Percentiles rank a stretch among this genome's conserved stretches.
phyloP scores from a whole-genome alignment of 2,888 invertebrate species.

The Strigamia crassipes region DNA sequence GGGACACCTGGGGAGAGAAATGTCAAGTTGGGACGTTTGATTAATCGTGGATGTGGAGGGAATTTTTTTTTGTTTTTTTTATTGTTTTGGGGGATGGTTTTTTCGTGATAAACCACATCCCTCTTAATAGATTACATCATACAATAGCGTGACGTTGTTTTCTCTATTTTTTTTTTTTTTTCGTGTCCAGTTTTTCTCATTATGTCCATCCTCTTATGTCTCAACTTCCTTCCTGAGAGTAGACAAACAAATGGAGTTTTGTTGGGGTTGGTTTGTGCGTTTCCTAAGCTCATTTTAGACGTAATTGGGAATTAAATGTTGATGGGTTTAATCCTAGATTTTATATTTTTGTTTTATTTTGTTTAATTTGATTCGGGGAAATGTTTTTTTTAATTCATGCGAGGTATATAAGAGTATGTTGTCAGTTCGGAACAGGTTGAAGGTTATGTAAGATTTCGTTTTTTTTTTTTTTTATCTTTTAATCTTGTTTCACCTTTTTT shows the following conservation, averaged over 20 bases:
- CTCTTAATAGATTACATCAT: slow-evolving; percentile 3
- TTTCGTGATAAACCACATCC: not conserved
- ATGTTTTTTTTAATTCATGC: no score
- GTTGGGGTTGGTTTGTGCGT: not conserved
- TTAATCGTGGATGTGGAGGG: not conserved
- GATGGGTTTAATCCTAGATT: not conserved
- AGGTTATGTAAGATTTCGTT: no score
- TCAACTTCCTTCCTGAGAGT: not conserved
- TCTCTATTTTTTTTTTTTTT: not conserved
- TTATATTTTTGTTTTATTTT: no score
- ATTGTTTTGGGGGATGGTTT: no score
- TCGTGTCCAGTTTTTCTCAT: not conserved
- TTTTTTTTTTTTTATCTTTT: no score
- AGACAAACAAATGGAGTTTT: not conserved
- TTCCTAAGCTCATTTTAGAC: not conserved
- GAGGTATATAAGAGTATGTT: no score
- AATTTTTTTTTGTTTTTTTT: no score
- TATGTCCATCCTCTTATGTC: slow-evolving; percentile 10
- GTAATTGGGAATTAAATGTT: not conserved
- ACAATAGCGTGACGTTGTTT: slow-evolving; percentile 4
- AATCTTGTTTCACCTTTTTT: no score
- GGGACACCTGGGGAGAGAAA: not conserved
- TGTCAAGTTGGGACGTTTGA: not conserved
- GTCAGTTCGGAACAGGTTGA: no score
- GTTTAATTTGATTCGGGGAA: no score